Evolutionary conservation across 2,113 vertebrate species (phyloP), one percentile per base, ranked within the genome.

Genomic region (Pomatorhinus ruficollis): DNA sequence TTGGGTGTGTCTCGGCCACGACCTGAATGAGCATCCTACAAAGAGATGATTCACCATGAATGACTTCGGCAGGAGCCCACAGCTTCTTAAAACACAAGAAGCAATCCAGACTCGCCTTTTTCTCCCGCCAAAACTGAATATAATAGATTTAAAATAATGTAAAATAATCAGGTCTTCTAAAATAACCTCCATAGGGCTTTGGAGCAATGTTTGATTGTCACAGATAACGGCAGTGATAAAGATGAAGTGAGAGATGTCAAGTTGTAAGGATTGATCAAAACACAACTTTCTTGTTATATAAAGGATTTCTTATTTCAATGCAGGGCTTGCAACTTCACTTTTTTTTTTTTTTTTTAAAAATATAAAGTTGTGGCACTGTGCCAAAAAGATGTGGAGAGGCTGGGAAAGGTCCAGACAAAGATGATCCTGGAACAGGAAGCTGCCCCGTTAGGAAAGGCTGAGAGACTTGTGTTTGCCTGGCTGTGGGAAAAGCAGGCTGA

Each of bases 311-410:
- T 31, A 23, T 44, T 45, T 35, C 53, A 68, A n/a, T 20, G 9
- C 22, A 69, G 18, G 60, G 27, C 20, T 53, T 84, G 22, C 14
- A 28, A 59, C 9, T 31, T 50, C 15, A 13, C 0, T 0, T 6
- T 61, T 91, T 68, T 19, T 10, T 16, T 42, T 39, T 71, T 53
- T 64, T 59, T n/a, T n/a, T n/a, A n/a, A n/a, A n/a, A 30, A n/a
- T 64, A 33, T 20, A n/a, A 49, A 33, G 33, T 21, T 21, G 9
- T 31, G 17, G 2, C 11, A 12, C 7, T 39, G 17, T 35, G 12
- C 11, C 31, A 40, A 22, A 40, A 37, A 44, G n/a, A 28, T 20
- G 7, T 45, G 60, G n/a, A 10, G 13, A 57, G 49, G 24, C 28
- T 31, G 31, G 53, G 24, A 21, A 63, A 52, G 28, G 28, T 74